Base-by-base conservation (phyloP, 2,113 vertebrate species). In the Ictalurus punctatus region DNA sequence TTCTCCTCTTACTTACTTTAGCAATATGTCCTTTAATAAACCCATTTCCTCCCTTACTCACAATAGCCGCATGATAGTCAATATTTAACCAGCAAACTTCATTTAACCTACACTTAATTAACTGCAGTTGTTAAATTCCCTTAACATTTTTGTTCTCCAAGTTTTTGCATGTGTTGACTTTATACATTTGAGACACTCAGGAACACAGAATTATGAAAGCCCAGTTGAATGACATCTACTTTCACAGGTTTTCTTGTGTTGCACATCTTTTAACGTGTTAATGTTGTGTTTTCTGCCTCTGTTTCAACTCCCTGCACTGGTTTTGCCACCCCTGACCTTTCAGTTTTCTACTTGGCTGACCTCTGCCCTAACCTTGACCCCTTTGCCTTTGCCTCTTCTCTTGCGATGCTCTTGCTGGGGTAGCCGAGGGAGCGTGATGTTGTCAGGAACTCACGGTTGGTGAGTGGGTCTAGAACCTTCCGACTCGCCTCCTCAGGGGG, bases 361-460 rank as follows among this genome's bases (percentile, higher is more conserved):
- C 94, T 96, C 93, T 96, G 94, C 95, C 96, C 96, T 96, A 94
- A 95, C 96, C 95, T 94, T 93, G 90, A 94, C 93, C 96, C 95
- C 95, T 95, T 94, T 95, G 94, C 96, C 94, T 95, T 93, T 95
- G 93, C 95, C 95, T 93, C 93, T 91, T 95, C 92, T 94, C 93
- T 92, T 93, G 94, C 92, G 90, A 94, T 94, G 95, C 95, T 95
- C 96, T 94, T 94, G 96, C 96, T 92, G 95, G 89, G 95, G 95
- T 97, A 99, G 98, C 97, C 96, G 93, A 96, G 98, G 96, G 98
- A 99, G 94, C 97, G 98, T 92, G 97, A 99, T 96, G 92, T 97
- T 95, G 96, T 97, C 95, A 97, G 97, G 97, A 98, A 95, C 95
- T 95, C 96, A 95, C 97, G 97, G 95, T 95, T 98, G 98, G 98